A percentile compares a stretch with the other conserved stretches of the same genome.
These are phyloP conservation scores for Eristalinus sepulchralis DNA, from an alignment of 2,888 invertebrate genomes.

Conservation along the genomic window DNA sequence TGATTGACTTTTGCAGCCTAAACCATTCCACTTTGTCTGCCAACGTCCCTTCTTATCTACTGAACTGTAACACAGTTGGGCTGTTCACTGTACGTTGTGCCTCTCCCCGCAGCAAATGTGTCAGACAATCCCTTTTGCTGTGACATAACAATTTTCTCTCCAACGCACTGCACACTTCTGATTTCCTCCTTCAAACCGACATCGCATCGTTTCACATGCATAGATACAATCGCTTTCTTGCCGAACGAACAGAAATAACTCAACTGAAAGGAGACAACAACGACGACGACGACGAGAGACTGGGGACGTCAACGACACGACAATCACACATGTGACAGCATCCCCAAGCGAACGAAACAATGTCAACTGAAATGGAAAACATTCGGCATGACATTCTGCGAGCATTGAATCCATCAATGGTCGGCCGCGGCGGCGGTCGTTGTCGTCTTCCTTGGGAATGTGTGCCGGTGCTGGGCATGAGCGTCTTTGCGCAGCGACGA, in stretches of 20 bases:
- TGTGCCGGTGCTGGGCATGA: not conserved
- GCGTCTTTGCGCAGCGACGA: slow-evolving; percentile 33
- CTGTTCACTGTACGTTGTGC: not conserved
- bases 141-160: slow-evolving; percentile 1
- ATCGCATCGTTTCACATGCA: not conserved
- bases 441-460: slow-evolving; percentile 58
- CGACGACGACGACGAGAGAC: slow-evolving; percentile 6
- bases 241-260: slow-evolving; percentile 45
- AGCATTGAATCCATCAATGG: slow-evolving; percentile 62
- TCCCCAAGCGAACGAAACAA: slow-evolving; percentile 35
- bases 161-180: slow-evolving; percentile 29
- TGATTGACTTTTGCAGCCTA: not conserved
- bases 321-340: slow-evolving; percentile 3
- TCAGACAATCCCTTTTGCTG: not conserved
- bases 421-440: slow-evolving; percentile 29
- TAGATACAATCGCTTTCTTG: slow-evolving; percentile 34
- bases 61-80: not conserved
- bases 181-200: slow-evolving; percentile 30
- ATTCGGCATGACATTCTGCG: slow-evolving; percentile 53
- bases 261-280: slow-evolving; percentile 11
- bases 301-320: not conserved
- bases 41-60: not conserved
- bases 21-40: not conserved
- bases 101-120: not conserved
- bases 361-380: slow-evolving; percentile 68